These are phyloP conservation scores for Tragopan temminckii DNA, from an alignment of 2,797 vertebrate genomes.

Conservation along the genomic window DNA sequence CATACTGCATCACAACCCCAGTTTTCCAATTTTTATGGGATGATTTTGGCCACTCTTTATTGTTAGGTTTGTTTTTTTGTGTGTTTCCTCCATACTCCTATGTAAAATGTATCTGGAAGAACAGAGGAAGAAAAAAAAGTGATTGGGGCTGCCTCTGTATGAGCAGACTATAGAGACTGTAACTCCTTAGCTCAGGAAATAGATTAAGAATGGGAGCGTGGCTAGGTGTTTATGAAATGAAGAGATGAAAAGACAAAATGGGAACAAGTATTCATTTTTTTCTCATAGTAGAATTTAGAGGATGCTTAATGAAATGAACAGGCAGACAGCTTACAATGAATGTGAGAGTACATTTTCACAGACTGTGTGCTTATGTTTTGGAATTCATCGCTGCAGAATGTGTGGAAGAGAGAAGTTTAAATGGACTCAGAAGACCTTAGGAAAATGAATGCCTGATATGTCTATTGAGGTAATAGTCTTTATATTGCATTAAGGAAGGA, in stretches of 20 bases:
- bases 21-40: background rate
- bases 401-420: conserved; percentile 17
- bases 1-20: background rate
- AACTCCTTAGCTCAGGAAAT: background rate
- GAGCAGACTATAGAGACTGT: background rate
- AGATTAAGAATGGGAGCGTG: background rate
- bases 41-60: background rate
- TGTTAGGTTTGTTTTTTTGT: background rate
- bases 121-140: background rate
- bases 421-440: conserved; percentile 39
- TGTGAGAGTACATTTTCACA: conserved; percentile 12
- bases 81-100: background rate
- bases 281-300: background rate
- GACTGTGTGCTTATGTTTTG: background rate
- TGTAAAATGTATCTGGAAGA: background rate
- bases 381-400: conserved; percentile 13
- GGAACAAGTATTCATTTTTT: conserved; percentile 27
- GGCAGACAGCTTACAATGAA: background rate
- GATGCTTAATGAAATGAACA: conserved; percentile 26
- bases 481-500: conserved; percentile 37
- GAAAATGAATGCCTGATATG: conserved; percentile 44
- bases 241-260: background rate
- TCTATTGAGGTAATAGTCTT: conserved; percentile 51
- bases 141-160: background rate
- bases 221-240: background rate